Evolutionary conservation across 2,797 vertebrate genomes (phyloP).

Genomic region (Arremon brunneinucha): DNA sequence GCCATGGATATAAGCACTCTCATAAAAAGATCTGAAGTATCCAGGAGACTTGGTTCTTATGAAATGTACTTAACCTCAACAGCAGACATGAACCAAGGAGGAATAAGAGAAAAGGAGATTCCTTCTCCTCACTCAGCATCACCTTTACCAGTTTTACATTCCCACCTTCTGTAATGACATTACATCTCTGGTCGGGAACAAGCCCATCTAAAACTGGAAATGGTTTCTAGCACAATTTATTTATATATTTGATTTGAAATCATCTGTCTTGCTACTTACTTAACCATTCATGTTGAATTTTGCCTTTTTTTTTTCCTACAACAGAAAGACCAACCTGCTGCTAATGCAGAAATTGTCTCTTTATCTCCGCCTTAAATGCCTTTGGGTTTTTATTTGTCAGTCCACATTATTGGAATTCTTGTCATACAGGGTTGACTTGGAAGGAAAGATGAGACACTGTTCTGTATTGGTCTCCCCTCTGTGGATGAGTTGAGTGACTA

Average conservation of each 20-base stretch:
- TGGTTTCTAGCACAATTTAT: not conserved
- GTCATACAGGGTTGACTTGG: not conserved
- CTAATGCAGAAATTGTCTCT: not conserved
- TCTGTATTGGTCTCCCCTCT: not conserved
- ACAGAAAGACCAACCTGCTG: not conserved
- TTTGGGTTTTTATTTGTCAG: not conserved
- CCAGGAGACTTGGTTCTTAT: not conserved
- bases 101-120: not conserved
- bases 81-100: not conserved
- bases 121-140: not conserved
- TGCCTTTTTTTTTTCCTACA: not conserved
- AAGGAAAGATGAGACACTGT: not conserved
- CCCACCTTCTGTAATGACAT: not conserved
- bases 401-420: not conserved
- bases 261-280: not conserved
- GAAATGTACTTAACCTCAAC: not conserved
- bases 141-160: not conserved
- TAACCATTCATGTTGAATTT: not conserved
- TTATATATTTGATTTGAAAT: not conserved
- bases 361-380: not conserved
- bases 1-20: not conserved
- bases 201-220: not conserved
- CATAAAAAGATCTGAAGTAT: not conserved
- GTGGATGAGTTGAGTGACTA: not conserved
- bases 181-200: not conserved